A percentile compares a stretch with the other conserved stretches of the same genome.
Evolutionary conservation across 2,113 vertebrate genomes (phyloP).

Genomic region (Tichodroma muraria): DNA sequence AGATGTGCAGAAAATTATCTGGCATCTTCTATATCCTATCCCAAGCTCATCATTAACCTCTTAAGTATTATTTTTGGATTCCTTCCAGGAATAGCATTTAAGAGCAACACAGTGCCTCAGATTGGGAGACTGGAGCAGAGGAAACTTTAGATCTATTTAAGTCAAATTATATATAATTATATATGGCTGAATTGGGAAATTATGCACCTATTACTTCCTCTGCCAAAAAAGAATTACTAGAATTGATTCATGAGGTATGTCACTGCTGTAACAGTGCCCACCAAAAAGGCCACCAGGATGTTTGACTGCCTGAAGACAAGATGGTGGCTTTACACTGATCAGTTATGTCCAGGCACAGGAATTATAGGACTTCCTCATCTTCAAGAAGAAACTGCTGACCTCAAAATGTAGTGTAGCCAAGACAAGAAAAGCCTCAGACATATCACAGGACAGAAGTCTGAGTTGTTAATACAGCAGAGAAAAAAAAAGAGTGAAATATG

Average conservation of each 20-base stretch:
- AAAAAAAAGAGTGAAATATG: neutral
- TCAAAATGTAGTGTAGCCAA: neutral
- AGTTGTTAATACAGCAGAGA: neutral
- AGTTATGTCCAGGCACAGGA: neutral
- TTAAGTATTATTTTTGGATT: neutral
- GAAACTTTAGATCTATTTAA: conserved; percentile 34
- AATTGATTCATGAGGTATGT: neutral
- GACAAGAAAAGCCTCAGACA: neutral
- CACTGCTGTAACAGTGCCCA: neutral
- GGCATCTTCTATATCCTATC: neutral
- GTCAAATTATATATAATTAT: conserved; percentile 40
- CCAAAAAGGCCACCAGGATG: neutral
- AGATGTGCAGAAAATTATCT: neutral
- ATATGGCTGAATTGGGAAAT: conserved; percentile 21
- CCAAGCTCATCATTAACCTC: neutral
- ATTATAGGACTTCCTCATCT: neutral
- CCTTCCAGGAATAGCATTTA: neutral
- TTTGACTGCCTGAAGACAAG: neutral
- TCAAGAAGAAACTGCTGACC: neutral
- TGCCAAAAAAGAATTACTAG: neutral
- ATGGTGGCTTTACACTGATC: neutral
- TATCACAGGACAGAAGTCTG: neutral
- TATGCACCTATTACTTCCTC: conserved; percentile 41
- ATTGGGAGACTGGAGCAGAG: neutral
- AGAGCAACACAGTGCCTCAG: neutral